Conservation (phyloP, 2,888 invertebrate species). For the Amblyteles armatorius region DNA sequence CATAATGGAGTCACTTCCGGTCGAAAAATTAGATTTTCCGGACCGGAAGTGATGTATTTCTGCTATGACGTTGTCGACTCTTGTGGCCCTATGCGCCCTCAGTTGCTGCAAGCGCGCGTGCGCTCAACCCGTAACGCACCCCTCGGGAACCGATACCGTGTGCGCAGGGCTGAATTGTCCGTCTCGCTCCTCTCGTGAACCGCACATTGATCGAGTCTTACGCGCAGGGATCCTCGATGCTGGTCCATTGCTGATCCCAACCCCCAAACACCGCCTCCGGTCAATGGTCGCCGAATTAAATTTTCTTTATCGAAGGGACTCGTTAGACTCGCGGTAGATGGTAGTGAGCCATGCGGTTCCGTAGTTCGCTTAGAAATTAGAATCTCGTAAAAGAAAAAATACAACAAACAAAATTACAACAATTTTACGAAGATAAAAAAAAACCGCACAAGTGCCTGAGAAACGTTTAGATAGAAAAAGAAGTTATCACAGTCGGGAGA, state of each 20-base stretch:
- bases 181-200: conserved; percentile 73
- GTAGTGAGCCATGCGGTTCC: conserved; percentile 75
- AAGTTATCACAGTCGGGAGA: conserved; percentile 35
- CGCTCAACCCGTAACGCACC: background rate
- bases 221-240: conserved; percentile 74
- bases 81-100: background rate
- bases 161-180: conserved; percentile 74
- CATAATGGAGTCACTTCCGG: too few species aligned
- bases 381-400: conserved; percentile 54
- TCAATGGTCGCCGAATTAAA: conserved; percentile 78
- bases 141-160: conserved; percentile 29
- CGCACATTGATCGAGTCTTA: conserved; percentile 80
- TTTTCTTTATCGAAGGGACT: conserved; percentile 39
- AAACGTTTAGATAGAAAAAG: conserved; percentile 61
- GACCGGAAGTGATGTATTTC: too few species aligned
- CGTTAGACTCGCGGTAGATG: conserved; percentile 40
- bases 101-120: background rate
- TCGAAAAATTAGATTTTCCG: too few species aligned
- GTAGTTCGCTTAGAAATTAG: conserved; percentile 74
- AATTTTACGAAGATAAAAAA: conserved; percentile 67
- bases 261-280: conserved; percentile 75
- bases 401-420: conserved; percentile 18
- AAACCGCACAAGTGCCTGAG: conserved; percentile 74
- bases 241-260: conserved; percentile 75
- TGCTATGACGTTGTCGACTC: background rate